Evolutionary conservation across 2,797 vertebrate genomes (phyloP).

Genomic region (Pseudopleuronectes americanus): DNA sequence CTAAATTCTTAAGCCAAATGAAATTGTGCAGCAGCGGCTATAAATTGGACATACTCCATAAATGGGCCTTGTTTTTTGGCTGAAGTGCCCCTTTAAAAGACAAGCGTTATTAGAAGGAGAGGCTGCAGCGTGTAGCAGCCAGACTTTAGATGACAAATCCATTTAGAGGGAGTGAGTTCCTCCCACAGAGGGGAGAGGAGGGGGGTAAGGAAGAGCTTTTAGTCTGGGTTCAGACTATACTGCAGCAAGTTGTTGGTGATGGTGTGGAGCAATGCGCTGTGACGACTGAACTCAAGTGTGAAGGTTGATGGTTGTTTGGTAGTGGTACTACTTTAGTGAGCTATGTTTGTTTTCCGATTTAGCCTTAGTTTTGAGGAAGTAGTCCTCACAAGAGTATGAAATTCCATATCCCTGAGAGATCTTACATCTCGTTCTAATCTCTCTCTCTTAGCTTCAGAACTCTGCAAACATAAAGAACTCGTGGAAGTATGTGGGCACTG

Average conservation of each 20-base stretch:
- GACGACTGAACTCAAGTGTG: not conserved
- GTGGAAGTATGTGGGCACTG: too few relatives aligned
- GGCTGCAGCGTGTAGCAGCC: conserved; percentile 11
- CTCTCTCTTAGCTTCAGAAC: too few relatives aligned
- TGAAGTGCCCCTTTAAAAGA: conserved; percentile 15
- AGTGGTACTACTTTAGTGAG: not conserved
- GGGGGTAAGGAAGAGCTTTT: not conserved
- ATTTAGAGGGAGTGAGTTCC: conserved; percentile 14
- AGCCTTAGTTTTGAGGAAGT: too few relatives aligned
- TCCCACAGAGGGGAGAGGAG: not conserved
- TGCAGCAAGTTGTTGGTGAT: conserved; percentile 1
- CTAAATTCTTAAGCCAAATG: conserved; percentile 12
- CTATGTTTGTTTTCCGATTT: not conserved
- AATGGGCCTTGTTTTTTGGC: conserved; percentile 7
- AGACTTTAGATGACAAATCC: conserved; percentile 24
- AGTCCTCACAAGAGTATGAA: too few relatives aligned
- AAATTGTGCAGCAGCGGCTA: conserved; percentile 3
- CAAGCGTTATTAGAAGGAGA: conserved; percentile 9
- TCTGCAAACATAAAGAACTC: too few relatives aligned
- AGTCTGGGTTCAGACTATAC: not conserved
- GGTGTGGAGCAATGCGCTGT: not conserved
- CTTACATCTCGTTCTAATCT: too few relatives aligned
- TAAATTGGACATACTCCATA: conserved; percentile 6
- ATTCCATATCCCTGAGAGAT: too few relatives aligned
- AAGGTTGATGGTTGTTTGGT: not conserved